Percentiles rank a stretch among this genome's conserved stretches.
Evolutionary conservation across 2,888 invertebrate species (phyloP).

Genomic region (Leptopilina myrica): DNA sequence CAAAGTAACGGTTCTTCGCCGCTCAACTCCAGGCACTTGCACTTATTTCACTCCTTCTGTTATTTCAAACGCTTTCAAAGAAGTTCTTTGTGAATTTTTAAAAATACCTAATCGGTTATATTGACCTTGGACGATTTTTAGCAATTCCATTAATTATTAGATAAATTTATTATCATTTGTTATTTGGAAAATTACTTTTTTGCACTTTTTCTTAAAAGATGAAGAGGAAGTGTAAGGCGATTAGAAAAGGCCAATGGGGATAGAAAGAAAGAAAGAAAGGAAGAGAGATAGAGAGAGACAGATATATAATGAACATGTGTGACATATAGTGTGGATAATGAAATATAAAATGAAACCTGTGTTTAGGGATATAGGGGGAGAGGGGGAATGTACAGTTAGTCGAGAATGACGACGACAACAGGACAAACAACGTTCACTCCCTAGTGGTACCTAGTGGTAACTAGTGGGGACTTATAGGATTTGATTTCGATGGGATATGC

Average conservation of each 20-base stretch:
- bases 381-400: slow-evolving; percentile 70
- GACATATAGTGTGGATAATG: background rate
- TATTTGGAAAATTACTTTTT: no score
- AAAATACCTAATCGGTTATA: no score
- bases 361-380: background rate
- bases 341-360: slow-evolving; percentile 50
- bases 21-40: slow-evolving; percentile 58
- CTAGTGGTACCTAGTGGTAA: no score
- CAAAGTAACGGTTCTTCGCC: slow-evolving; percentile 66
- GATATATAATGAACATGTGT: background rate
- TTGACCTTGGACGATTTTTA: no score
- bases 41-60: slow-evolving; percentile 56
- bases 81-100: no score
- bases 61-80: slow-evolving; percentile 18
- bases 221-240: no score
- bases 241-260: no score
- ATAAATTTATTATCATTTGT: no score
- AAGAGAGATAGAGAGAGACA: no score
- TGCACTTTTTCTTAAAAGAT: no score
- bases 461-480: slow-evolving; percentile 59
- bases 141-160: no score
- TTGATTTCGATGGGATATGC: slow-evolving; percentile 67
- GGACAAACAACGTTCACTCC: slow-evolving; percentile 55
- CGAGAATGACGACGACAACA: slow-evolving; percentile 65
- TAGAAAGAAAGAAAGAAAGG: no score